These are phyloP conservation scores for Dioctria linearis DNA, from an alignment of 2,888 invertebrate species.

Conservation along the genomic window DNA sequence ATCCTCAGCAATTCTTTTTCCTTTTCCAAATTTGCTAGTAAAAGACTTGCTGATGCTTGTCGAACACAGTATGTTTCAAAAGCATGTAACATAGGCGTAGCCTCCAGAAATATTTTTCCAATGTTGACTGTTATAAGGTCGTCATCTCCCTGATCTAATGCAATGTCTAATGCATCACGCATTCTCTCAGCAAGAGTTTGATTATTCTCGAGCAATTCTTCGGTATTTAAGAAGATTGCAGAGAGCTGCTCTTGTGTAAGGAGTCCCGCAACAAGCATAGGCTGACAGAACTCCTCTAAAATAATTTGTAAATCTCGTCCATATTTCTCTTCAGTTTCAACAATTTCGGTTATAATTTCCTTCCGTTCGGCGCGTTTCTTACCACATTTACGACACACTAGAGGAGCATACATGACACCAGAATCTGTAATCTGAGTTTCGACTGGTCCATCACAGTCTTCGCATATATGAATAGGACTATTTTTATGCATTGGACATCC, in stretches of 20 bases:
- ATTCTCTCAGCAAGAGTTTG: conserved; percentile 88
- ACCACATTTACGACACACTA: conserved; percentile 90
- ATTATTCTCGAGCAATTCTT: conserved; percentile 91
- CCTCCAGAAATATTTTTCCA: conserved; percentile 91
- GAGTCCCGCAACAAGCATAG: conserved; percentile 93
- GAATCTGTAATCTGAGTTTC: conserved; percentile 82
- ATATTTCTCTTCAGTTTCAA: conserved; percentile 96
- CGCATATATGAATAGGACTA: conserved; percentile 81
- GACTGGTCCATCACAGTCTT: conserved; percentile 88
- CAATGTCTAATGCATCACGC: conserved; percentile 88
- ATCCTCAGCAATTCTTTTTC: conserved; percentile 95
- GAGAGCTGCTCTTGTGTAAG: conserved; percentile 92
- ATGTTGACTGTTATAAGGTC: conserved; percentile 91
- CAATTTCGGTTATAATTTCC: conserved; percentile 95
- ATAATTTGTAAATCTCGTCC: conserved; percentile 94
- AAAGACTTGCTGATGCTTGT: conserved; percentile 90
- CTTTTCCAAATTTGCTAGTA: conserved; percentile 92
- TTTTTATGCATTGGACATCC: conserved; percentile 73
- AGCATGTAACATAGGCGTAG: conserved; percentile 92
- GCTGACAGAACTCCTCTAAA: conserved; percentile 92
- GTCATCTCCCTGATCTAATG: conserved; percentile 85
- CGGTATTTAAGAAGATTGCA: conserved; percentile 93
- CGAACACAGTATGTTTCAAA: conserved; percentile 96
- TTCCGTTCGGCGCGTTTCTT: conserved; percentile 91
- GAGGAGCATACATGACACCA: conserved; percentile 82